These are phyloP conservation scores for Motacilla alba DNA, from an alignment of 2,113 vertebrate genomes.

Conservation along the genomic window DNA sequence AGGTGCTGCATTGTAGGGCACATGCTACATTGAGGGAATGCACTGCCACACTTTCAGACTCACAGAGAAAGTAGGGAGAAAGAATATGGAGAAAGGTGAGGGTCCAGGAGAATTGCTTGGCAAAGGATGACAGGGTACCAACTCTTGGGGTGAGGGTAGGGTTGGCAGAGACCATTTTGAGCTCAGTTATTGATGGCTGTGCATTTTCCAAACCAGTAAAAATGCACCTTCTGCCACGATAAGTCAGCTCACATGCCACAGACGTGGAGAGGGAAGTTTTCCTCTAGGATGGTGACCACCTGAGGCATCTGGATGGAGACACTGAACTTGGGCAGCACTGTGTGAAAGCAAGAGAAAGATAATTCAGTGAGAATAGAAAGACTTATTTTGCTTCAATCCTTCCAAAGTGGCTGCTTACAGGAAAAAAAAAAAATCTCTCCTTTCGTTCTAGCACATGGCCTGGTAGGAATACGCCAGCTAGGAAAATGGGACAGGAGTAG, in stretches of 20 bases:
- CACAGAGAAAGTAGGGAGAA: not conserved
- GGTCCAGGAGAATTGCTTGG: not conserved
- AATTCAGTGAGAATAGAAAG: not conserved
- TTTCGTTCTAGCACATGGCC: not conserved
- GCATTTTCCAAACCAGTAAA: not conserved
- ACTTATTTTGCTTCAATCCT: not conserved
- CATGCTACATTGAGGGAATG: not conserved
- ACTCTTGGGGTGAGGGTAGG: not conserved
- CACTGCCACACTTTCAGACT: not conserved
- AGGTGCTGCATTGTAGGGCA: not conserved
- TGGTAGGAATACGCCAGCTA: not conserved
- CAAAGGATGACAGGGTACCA: not conserved
- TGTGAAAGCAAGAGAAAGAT: not conserved
- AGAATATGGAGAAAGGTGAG: not conserved
- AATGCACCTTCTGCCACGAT: not conserved
- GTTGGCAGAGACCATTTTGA: not conserved
- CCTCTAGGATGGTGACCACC: conserved; percentile 24
- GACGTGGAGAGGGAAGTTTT: not conserved
- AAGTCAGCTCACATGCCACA: conserved; percentile 59
- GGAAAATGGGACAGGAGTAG: not conserved
- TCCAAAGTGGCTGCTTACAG: not conserved
- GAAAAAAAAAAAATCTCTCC: not conserved
- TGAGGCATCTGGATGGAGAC: conserved; percentile 43
- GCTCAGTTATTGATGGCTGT: not conserved
- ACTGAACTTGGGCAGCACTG: conserved; percentile 60